Conservation (phyloP, 2,113 vertebrate genomes). For the Archocentrus centrarchus region DNA sequence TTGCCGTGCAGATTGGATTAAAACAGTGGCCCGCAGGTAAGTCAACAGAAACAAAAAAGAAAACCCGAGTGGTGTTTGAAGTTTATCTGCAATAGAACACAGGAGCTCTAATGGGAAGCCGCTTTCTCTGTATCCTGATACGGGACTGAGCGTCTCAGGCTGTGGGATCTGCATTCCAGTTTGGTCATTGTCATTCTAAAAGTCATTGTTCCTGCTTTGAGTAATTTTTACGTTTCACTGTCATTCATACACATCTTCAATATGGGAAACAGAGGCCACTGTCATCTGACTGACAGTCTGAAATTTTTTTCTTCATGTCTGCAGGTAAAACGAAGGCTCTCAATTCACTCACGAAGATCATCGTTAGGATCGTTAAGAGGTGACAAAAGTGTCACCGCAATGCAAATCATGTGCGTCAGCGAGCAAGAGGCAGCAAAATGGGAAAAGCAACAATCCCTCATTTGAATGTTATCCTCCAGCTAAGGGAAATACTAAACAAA, state of each 20-base stretch:
- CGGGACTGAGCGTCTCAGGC: not conserved
- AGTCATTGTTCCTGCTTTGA: not conserved
- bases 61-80: not conserved
- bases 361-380: too few species aligned
- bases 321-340: too few species aligned
- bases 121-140: not conserved
- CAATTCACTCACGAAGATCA: too few species aligned
- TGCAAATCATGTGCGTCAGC: too few species aligned
- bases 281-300: too few species aligned
- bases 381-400: too few species aligned
- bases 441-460: too few species aligned
- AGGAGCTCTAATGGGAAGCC: not conserved
- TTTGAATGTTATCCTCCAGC: too few species aligned
- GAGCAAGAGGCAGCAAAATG: too few species aligned
- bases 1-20: not conserved
- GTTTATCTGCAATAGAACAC: not conserved
- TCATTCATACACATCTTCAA: accelerated
- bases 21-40: conserved; percentile 11
- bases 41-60: not conserved
- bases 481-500: too few species aligned
- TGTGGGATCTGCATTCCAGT: not conserved
- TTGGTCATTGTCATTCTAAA: not conserved
- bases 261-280: not conserved
- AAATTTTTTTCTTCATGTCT: too few species aligned
- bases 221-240: not conserved